Conservation (phyloP, 2,888 invertebrate species). For the Gandaritis pyraliata region DNA sequence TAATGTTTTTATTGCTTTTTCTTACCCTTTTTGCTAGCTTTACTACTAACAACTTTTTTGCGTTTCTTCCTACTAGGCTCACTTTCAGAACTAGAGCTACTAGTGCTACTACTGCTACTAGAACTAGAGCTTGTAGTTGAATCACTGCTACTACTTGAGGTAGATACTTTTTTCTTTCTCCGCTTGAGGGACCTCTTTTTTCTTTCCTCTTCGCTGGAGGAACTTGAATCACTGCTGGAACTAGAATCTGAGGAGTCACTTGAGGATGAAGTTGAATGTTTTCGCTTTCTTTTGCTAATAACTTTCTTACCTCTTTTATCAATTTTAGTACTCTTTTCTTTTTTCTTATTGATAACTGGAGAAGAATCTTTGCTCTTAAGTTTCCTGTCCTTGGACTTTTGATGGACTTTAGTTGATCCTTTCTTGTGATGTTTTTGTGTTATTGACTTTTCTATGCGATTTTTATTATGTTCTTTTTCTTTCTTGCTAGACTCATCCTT, state of each 20-base stretch:
- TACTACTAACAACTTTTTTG: constrained; percentile 48
- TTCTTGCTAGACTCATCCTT: constrained; percentile 31
- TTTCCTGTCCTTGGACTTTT: constrained; percentile 19
- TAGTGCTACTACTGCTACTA: constrained; percentile 45
- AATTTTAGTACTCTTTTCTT: constrained; percentile 19
- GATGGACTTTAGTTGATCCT: constrained; percentile 12
- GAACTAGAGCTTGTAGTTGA: constrained; percentile 52
- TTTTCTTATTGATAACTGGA: constrained; percentile 16
- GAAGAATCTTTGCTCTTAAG: constrained; percentile 18
- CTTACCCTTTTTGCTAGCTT: constrained; percentile 52
- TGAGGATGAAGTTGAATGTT: constrained; percentile 68
- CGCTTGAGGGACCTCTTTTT: constrained; percentile 56
- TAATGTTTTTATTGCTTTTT: constrained; percentile 46
- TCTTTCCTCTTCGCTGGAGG: constrained; percentile 67
- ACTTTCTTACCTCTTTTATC: constrained; percentile 38
- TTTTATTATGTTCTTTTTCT: constrained; percentile 34
- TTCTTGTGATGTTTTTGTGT: constrained; percentile 22
- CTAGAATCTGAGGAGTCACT: constrained; percentile 67
- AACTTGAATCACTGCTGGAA: constrained; percentile 68
- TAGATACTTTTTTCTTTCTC: constrained; percentile 63
- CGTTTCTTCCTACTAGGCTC: constrained; percentile 58
- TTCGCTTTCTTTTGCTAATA: constrained; percentile 57
- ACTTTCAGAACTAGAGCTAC: constrained; percentile 63
- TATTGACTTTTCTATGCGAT: constrained; percentile 11
- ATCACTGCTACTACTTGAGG: constrained; percentile 68